Base-by-base conservation (phyloP, 2,888 invertebrate genomes). In the Galeruca laticollis region DNA sequence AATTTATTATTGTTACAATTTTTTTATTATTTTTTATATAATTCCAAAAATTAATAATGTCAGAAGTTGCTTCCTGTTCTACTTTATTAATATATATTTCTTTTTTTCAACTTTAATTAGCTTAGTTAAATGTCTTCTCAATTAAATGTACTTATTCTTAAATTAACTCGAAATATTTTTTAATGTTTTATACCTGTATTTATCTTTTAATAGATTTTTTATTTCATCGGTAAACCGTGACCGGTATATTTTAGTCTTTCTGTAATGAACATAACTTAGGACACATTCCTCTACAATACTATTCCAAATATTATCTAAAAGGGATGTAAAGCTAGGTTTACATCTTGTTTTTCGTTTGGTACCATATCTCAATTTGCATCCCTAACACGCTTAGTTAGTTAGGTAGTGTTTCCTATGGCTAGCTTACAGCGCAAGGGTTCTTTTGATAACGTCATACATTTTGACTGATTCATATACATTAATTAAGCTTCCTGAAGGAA, bases 291-390 rank as follows among this genome's bases (percentile, higher is more conserved):
- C 40, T 18, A 60, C 10, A 20, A 37, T 57, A n/a, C n/a, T 31
- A 21, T 26, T 57, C 31, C 31, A 57, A 31, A 26, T 31, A 15
- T n/a, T 1, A 5, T 21, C 35, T 59, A 59, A 15, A 59, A 59
- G 21, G 35, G 1, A 33, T 59, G 15, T 37, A 59, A 2, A 35
- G 59, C 37, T 59, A 18, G 59, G 59, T 59, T 59, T 21, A 40
- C 40, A 11, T 59, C 59, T 59, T 20, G 20, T 59, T 59, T 59
- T 59, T 59, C 40, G 37, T 59, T 59, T 21, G 37, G 2, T 9
- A 59, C 37, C 15, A 59, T 59, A 59, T 37, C 59, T 37, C 59
- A 40, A 59, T 21, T 37, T 37, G 18, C 10, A 59, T 47, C 47
- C 60, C 60, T 60, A n/a, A 21, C 13, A 47, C 21, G 47, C 9